These are phyloP conservation scores for Sweltsa coloradensis DNA, from an alignment of 1,140 invertebrate species.

Conservation along the genomic window DNA sequence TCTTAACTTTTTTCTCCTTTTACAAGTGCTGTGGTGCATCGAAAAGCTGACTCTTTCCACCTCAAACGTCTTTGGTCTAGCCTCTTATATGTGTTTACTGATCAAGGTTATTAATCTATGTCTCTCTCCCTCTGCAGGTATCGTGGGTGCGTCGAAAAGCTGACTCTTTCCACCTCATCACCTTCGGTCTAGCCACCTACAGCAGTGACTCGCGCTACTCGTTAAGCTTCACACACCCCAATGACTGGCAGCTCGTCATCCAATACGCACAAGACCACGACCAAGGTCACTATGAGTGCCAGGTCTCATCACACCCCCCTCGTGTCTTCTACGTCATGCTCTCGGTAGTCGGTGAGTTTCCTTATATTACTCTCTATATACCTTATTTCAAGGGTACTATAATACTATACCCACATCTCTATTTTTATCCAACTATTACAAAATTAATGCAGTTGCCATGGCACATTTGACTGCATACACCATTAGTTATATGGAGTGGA, in stretches of 20 bases:
- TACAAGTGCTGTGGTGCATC: slow-evolving; percentile 65
- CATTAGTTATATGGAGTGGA: too few relatives aligned
- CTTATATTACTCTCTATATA: too few relatives aligned
- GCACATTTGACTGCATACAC: too few relatives aligned
- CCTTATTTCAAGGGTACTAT: too few relatives aligned
- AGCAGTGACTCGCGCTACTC: slow-evolving; percentile 66
- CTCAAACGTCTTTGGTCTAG: slow-evolving; percentile 61
- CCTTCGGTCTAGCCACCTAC: slow-evolving; percentile 64
- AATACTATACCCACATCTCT: too few relatives aligned
- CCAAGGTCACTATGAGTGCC: slow-evolving; percentile 65
- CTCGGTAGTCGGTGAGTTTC: slow-evolving; percentile 55
- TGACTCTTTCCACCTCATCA: slow-evolving; percentile 59
- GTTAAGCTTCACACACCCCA: slow-evolving; percentile 57
- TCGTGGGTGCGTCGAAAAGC: slow-evolving; percentile 63
- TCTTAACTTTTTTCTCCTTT: too few relatives aligned
- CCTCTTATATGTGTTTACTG: too few relatives aligned
- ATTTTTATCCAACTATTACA: too few relatives aligned
- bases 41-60: slow-evolving; percentile 56
- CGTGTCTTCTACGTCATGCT: slow-evolving; percentile 56
- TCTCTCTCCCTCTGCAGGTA: too few relatives aligned
- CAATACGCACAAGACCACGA: slow-evolving; percentile 60
- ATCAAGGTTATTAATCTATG: too few relatives aligned
- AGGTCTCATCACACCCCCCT: slow-evolving; percentile 65
- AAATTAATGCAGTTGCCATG: too few relatives aligned
- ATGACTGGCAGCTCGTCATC: slow-evolving; percentile 64